These are phyloP conservation scores for Esperia sulphurella DNA, from an alignment of 2,888 invertebrate species.

Conservation along the genomic window DNA sequence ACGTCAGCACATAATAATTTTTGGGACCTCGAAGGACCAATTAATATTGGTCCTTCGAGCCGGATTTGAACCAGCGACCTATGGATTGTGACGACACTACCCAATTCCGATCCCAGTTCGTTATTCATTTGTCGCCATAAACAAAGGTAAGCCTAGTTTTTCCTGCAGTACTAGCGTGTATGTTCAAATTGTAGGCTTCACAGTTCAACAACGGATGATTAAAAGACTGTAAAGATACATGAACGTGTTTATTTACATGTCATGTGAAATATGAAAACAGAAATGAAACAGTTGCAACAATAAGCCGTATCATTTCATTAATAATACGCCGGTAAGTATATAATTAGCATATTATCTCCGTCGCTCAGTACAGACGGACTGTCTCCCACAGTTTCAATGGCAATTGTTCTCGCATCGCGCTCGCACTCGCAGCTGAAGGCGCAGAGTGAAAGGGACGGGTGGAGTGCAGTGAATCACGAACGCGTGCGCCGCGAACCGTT, in stretches of 20 bases:
- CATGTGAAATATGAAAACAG: background rate
- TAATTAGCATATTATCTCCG: slow-evolving; percentile 42
- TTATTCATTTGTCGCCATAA: no score
- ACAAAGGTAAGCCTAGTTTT: no score
- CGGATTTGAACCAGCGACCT: slow-evolving; percentile 85
- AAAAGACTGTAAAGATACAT: no score
- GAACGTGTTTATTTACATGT: background rate
- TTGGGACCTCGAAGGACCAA: no score
- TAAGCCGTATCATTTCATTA: slow-evolving; percentile 35
- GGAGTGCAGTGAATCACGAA: slow-evolving; percentile 28
- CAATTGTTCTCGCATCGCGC: slow-evolving; percentile 48
- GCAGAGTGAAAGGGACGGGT: slow-evolving; percentile 23
- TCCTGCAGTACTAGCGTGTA: no score
- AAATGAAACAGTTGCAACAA: slow-evolving; percentile 7
- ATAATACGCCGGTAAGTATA: slow-evolving; percentile 30
- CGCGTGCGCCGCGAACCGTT: slow-evolving; percentile 55
- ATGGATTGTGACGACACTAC: no score
- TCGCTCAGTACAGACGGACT: slow-evolving; percentile 29
- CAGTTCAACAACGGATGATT: no score
- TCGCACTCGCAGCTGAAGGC: slow-evolving; percentile 17
- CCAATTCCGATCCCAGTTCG: no score
- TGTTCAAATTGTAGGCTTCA: no score
- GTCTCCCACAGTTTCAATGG: slow-evolving; percentile 57
- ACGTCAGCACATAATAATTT: no score
- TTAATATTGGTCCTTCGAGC: slow-evolving; percentile 84